A percentile compares a stretch with the other conserved stretches of the same genome.
Evolutionary conservation across 2,888 invertebrate species (phyloP).

Genomic region (Laothoe populi): DNA sequence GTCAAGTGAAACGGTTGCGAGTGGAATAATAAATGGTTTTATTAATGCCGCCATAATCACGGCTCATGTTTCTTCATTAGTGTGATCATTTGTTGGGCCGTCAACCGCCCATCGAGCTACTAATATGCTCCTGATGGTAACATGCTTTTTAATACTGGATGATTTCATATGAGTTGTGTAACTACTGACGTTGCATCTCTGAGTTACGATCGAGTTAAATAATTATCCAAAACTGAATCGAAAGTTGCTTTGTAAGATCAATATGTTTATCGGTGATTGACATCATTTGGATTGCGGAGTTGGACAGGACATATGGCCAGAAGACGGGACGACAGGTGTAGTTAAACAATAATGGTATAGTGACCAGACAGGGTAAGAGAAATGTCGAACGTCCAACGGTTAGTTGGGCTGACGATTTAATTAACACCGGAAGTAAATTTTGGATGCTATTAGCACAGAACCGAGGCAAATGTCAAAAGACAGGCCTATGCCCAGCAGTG

Average conservation of each 20-base stretch:
- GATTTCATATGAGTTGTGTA: slow-evolving; percentile 16
- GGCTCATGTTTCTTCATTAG: slow-evolving; percentile 71
- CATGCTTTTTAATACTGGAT: slow-evolving; percentile 44
- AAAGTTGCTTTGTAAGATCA: not conserved
- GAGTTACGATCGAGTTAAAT: not conserved
- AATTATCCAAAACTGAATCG: not conserved
- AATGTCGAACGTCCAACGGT: too few species aligned
- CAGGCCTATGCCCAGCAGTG: too few species aligned
- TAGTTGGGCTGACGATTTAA: too few species aligned
- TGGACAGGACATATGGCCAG: too few species aligned
- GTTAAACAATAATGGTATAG: too few species aligned
- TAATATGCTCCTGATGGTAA: slow-evolving; percentile 71
- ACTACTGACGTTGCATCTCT: not conserved
- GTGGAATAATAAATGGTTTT: slow-evolving; percentile 66
- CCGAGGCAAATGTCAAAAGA: too few species aligned
- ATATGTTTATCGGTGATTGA: not conserved
- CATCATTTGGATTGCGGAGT: too few species aligned
- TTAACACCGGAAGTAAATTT: too few species aligned
- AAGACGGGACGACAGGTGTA: too few species aligned
- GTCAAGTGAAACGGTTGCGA: slow-evolving; percentile 44
- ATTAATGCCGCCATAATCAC: slow-evolving; percentile 62
- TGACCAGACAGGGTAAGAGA: too few species aligned
- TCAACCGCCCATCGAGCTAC: slow-evolving; percentile 63
- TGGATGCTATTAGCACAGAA: too few species aligned
- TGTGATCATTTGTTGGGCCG: slow-evolving; percentile 62